Evolutionary conservation across 2,888 invertebrate genomes (phyloP).

Genomic region (Cheilosia soror): DNA sequence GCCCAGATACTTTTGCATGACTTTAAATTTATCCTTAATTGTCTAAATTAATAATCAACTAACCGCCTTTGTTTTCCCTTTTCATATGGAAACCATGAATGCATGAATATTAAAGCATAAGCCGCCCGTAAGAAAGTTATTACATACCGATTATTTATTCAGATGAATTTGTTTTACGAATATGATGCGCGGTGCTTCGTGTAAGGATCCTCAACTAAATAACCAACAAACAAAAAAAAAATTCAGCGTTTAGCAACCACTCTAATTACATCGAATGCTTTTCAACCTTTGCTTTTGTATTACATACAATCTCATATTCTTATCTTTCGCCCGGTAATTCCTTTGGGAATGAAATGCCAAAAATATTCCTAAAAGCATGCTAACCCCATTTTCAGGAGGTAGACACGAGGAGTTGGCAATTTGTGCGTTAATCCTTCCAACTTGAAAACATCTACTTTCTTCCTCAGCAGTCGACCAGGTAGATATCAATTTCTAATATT

Average conservation of each 20-base stretch:
- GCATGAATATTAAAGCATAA: conserved; percentile 12
- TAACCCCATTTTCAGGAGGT: background rate
- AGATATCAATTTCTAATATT: conserved; percentile 48
- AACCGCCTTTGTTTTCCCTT: conserved; percentile 4
- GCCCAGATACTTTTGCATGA: too few relatives aligned
- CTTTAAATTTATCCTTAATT: too few relatives aligned
- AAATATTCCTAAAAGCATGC: background rate
- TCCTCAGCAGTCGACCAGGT: conserved; percentile 13
- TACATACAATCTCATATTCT: background rate
- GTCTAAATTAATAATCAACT: background rate
- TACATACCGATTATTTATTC: conserved; percentile 25
- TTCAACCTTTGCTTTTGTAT: background rate
- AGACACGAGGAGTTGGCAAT: conserved; percentile 26
- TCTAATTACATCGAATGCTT: conserved; percentile 29
- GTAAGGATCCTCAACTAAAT: background rate
- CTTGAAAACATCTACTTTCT: conserved; percentile 22
- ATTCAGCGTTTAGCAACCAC: background rate
- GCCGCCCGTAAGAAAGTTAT: conserved; percentile 26
- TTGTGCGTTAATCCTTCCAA: conserved; percentile 42
- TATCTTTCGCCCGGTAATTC: conserved; percentile 31
- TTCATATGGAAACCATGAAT: conserved; percentile 11
- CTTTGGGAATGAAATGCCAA: conserved; percentile 36
- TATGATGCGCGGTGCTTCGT: conserved; percentile 23
- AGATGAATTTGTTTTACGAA: conserved; percentile 20
- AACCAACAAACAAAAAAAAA: background rate